Evolutionary conservation across 2,888 invertebrate genomes (phyloP).

Genomic region (Gymnoscelis rufifasciata): DNA sequence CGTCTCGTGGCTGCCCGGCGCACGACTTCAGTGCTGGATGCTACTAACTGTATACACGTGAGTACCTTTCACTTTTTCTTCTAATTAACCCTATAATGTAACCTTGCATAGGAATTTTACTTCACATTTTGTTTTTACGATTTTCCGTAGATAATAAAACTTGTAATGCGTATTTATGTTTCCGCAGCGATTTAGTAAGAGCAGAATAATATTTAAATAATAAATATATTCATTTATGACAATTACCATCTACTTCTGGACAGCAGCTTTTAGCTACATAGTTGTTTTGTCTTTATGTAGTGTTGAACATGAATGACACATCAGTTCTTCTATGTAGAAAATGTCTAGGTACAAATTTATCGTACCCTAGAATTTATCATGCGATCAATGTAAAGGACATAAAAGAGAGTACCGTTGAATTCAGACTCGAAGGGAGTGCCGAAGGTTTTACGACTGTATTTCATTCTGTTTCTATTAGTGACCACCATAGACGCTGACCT

Average conservation of each 20-base stretch:
- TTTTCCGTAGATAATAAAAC: too few relatives aligned
- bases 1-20: slow-evolving; percentile 80
- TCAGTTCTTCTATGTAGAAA: neutral
- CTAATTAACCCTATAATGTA: too few relatives aligned
- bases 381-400: slow-evolving; percentile 64
- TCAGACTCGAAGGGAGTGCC: slow-evolving; percentile 42
- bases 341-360: neutral
- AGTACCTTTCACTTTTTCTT: slow-evolving; percentile 49
- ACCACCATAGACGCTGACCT: slow-evolving; percentile 5
- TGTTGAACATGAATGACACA: too few relatives aligned
- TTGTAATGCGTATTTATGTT: too few relatives aligned
- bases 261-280: too few relatives aligned
- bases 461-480: slow-evolving; percentile 42
- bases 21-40: slow-evolving; percentile 82
- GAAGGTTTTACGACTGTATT: slow-evolving; percentile 52
- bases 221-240: too few relatives aligned
- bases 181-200: too few relatives aligned
- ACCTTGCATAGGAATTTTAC: too few relatives aligned
- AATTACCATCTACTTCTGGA: too few relatives aligned
- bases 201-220: too few relatives aligned
- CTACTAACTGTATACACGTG: slow-evolving; percentile 85
- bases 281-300: too few relatives aligned
- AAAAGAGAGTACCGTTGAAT: slow-evolving; percentile 59
- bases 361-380: slow-evolving; percentile 37
- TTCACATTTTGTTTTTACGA: too few relatives aligned